Percentiles rank a stretch among this genome's conserved stretches.
Evolutionary conservation across 2,888 invertebrate species (phyloP).

Genomic region (Caenorhabditis plicata): DNA sequence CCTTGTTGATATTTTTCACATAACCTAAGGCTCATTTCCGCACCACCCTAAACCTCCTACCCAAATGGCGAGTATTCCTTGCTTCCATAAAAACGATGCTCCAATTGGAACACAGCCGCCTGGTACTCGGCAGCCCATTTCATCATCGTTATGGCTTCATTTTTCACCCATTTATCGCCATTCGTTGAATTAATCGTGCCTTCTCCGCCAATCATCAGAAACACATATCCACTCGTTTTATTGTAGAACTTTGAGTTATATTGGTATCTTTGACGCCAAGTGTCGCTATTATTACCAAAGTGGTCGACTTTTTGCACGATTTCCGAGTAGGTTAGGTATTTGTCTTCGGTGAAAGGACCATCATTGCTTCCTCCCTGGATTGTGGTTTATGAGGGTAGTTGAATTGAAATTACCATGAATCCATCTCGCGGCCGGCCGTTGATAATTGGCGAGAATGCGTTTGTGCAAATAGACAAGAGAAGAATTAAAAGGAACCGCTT

Average conservation of each 20-base stretch:
- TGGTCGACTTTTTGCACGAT: constrained; percentile 32
- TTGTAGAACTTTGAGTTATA: constrained; percentile 45
- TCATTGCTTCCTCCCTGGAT: too few species aligned
- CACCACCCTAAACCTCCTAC: too few species aligned
- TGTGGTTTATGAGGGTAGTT: too few species aligned
- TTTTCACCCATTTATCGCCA: constrained; percentile 43
- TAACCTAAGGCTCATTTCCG: too few species aligned
- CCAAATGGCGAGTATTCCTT: constrained; percentile 28
- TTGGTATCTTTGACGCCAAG: constrained; percentile 41
- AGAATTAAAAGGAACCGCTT: too few species aligned
- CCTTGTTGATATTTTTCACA: too few species aligned
- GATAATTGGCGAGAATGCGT: constrained; percentile 31
- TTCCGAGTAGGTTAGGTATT: constrained; percentile 31
- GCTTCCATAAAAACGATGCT: constrained; percentile 43
- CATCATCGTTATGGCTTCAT: constrained; percentile 43
- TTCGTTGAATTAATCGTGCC: constrained; percentile 19
- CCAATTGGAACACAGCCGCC: constrained; percentile 43
- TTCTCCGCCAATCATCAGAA: constrained; percentile 44
- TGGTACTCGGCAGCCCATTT: constrained; percentile 35
- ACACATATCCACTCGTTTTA: constrained; percentile 27
- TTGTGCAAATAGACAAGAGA: too few species aligned
- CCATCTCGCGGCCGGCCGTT: constrained; percentile 23
- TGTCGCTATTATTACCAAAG: constrained; percentile 9
- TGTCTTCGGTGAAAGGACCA: constrained; percentile 21
- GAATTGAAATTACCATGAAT: too few species aligned